Conservation (phyloP, 2,797 vertebrate species). For the Micropoecilia bifurca region DNA sequence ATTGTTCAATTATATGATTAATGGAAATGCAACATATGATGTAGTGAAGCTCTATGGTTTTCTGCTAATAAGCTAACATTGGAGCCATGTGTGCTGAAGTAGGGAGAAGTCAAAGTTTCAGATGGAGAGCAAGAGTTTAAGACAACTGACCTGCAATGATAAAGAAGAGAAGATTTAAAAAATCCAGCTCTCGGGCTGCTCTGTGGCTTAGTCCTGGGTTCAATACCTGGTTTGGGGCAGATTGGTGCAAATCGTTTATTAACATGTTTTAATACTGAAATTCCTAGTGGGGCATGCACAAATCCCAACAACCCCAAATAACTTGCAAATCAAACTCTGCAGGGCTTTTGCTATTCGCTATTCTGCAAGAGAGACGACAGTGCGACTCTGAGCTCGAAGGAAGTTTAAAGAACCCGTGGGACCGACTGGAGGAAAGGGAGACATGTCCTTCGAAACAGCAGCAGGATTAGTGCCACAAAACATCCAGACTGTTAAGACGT, state of each 20-base stretch:
- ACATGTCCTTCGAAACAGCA: neutral
- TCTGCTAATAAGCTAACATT: too few species aligned
- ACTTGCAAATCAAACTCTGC: neutral
- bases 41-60: too few species aligned
- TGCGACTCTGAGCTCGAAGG: neutral
- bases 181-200: too few species aligned
- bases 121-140: too few species aligned
- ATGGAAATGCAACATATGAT: too few species aligned
- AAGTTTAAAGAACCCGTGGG: neutral
- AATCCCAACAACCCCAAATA: neutral
- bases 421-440: neutral
- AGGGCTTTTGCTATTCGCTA: conserved; percentile 28
- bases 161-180: too few species aligned
- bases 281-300: neutral
- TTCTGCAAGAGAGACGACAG: conserved; percentile 29
- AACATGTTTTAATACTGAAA: neutral
- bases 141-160: too few species aligned
- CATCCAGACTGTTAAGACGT: conserved; percentile 7
- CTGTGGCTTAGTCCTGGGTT: too few species aligned
- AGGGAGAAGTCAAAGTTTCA: too few species aligned
- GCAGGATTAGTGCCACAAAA: neutral
- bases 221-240: too few species aligned
- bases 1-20: too few species aligned
- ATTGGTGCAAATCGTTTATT: neutral
- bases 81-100: too few species aligned